Percentiles rank a stretch among this genome's conserved stretches.
Conservation (phyloP, 1,140 invertebrate species). For the Trachymyrmex septentrionalis region DNA sequence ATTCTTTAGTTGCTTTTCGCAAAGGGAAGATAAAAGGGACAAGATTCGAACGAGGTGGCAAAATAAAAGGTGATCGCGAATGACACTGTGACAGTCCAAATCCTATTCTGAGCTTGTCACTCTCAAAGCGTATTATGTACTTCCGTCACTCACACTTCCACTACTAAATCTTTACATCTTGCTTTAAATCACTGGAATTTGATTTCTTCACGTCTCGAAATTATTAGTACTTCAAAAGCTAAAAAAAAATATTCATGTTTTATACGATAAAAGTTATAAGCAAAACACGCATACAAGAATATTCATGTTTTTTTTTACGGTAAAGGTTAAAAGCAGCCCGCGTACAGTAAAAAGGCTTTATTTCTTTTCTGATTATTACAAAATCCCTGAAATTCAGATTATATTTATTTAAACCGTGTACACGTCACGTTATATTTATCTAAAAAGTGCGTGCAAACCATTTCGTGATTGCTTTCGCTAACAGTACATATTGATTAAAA, state of each 20-base stretch:
- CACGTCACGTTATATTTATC: not conserved
- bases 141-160: not conserved
- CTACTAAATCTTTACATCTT: not conserved
- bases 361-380: not conserved
- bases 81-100: not conserved
- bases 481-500: not conserved
- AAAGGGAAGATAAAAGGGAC: slow-evolving; percentile 12
- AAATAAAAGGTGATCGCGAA: not conserved
- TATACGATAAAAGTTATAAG: not conserved
- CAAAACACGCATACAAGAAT: not conserved
- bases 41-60: slow-evolving; percentile 1
- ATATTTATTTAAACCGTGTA: not conserved
- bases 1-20: slow-evolving; percentile 16
- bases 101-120: slow-evolving; percentile 26
- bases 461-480: not conserved
- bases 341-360: not conserved
- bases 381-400: not conserved
- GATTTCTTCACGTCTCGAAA: not conserved
- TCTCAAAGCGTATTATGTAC: not conserved
- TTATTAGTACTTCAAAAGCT: not conserved
- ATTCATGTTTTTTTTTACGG: not conserved
- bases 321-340: not conserved
- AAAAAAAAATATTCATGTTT: not conserved
- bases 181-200: not conserved
- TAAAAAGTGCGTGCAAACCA: not conserved